These are phyloP conservation scores for Anthopleura sola DNA, from an alignment of 64 coral and sea anemone genomes.

Conservation along the genomic window DNA sequence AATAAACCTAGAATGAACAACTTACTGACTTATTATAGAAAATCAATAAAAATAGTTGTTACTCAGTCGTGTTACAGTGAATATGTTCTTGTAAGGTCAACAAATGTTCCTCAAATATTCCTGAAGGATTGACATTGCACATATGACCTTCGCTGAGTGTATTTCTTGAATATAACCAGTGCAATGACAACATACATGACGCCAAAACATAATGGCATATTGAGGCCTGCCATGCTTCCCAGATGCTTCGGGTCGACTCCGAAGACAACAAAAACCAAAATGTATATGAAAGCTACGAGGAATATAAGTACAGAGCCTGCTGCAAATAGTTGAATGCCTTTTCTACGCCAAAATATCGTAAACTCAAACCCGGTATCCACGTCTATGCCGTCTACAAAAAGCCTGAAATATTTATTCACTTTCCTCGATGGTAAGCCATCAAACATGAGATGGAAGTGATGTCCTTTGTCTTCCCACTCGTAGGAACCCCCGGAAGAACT, in stretches of 20 bases:
- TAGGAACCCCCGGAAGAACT: slow-evolving; percentile 63
- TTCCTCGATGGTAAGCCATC: slow-evolving; percentile 50
- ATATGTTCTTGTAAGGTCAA: no score
- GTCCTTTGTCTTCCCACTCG: slow-evolving; percentile 87
- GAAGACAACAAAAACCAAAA: neutral
- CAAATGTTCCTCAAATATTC: neutral
- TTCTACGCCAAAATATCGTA: slow-evolving; percentile 75
- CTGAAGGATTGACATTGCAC: neutral
- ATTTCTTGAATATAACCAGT: neutral
- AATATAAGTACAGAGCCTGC: neutral
- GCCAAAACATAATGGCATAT: neutral
- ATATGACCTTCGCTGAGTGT: neutral
- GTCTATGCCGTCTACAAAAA: slow-evolving; percentile 84
- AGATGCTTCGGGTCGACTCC: neutral
- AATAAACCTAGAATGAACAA: no score
- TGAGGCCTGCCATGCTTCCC: neutral
- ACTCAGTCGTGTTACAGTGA: no score
- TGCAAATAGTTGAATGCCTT: slow-evolving; percentile 47
- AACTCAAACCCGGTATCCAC: slow-evolving; percentile 86
- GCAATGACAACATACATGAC: neutral
- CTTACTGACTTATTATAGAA: no score
- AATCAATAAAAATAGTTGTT: no score
- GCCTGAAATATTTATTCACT: slow-evolving; percentile 47
- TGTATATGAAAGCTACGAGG: neutral
- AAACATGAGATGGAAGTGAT: slow-evolving; percentile 61